A percentile compares a stretch with the other conserved stretches of the same genome.
phyloP scores from a whole-genome alignment of 2,888 invertebrate genomes.

The Hyppa rectilinea region DNA sequence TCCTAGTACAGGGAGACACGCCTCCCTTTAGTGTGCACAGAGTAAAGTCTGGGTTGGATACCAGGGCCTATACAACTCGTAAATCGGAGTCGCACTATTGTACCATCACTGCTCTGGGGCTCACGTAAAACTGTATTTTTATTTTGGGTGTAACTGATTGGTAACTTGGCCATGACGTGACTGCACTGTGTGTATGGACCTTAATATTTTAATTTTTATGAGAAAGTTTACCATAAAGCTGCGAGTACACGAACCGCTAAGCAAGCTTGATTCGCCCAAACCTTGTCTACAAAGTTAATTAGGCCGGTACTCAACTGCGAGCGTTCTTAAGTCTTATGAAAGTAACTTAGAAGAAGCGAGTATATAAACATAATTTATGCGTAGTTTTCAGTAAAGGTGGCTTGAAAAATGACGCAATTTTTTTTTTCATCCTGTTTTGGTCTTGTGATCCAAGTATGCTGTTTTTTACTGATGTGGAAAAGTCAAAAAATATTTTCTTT shows the following conservation, averaged over 20 bases:
- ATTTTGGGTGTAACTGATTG: not conserved
- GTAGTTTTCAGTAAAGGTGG: slow-evolving; percentile 13
- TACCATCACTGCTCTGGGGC: too few species aligned
- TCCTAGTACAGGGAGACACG: not conserved
- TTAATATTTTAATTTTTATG: not conserved
- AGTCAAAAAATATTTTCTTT: not conserved
- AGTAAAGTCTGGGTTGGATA: not conserved
- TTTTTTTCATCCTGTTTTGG: not conserved
- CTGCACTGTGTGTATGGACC: slow-evolving; percentile 1
- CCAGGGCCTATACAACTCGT: not conserved
- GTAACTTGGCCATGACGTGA: not conserved
- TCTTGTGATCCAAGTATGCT: not conserved
- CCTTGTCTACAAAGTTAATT: slow-evolving; percentile 57
- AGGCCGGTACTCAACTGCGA: slow-evolving; percentile 45
- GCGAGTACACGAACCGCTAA: slow-evolving; percentile 30
- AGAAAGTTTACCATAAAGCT: slow-evolving; percentile 14
- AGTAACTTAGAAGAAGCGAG: slow-evolving; percentile 22
- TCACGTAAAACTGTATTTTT: not conserved
- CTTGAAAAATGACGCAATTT: not conserved
- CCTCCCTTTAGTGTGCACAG: not conserved
- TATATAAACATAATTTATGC: slow-evolving; percentile 36
- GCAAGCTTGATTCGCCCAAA: slow-evolving; percentile 35
- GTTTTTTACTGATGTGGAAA: not conserved
- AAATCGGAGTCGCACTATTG: too few species aligned
- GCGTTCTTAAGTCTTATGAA: slow-evolving; percentile 39